Evolutionary conservation across 2,113 vertebrate genomes (phyloP).

Genomic region (Solea senegalensis): DNA sequence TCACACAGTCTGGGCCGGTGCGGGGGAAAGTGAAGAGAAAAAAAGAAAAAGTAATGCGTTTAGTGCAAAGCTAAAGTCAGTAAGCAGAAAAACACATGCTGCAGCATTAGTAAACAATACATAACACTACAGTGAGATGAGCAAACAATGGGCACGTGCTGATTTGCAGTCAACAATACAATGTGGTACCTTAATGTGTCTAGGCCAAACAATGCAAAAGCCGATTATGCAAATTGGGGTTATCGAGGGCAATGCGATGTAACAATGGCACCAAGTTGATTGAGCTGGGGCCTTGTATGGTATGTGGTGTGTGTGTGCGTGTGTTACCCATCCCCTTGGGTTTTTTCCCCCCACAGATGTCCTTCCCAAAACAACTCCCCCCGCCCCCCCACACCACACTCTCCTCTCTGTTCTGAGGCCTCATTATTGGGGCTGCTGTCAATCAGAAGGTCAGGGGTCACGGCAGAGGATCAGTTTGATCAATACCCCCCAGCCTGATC

Average conservation of each 20-base stretch:
- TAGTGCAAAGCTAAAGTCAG: conserved; percentile 36
- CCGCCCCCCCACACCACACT: conserved; percentile 43
- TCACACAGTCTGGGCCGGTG: neutral
- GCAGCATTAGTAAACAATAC: conserved; percentile 67
- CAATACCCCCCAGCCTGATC: conserved; percentile 73
- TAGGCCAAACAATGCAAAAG: conserved; percentile 78
- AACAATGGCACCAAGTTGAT: conserved; percentile 80
- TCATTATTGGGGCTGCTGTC: conserved; percentile 72
- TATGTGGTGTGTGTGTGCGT: conserved; percentile 30
- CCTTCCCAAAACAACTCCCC: conserved; percentile 41
- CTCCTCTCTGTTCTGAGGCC: conserved; percentile 64
- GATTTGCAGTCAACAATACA: conserved; percentile 74
- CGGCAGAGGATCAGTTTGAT: conserved; percentile 70
- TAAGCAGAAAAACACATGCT: conserved; percentile 71
- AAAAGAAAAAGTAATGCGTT: conserved; percentile 45
- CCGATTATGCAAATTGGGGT: conserved; percentile 82
- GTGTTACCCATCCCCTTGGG: conserved; percentile 66
- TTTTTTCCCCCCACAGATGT: conserved; percentile 59
- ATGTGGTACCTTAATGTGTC: conserved; percentile 76
- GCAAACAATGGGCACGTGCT: conserved; percentile 76
- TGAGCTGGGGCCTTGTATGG: conserved; percentile 50
- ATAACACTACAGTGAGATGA: conserved; percentile 64
- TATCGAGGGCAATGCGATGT: conserved; percentile 70
- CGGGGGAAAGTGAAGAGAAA: neutral
- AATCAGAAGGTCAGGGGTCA: conserved; percentile 73